Conservation (phyloP, 2,888 invertebrate species). For the Taphrorychus bicolor region DNA sequence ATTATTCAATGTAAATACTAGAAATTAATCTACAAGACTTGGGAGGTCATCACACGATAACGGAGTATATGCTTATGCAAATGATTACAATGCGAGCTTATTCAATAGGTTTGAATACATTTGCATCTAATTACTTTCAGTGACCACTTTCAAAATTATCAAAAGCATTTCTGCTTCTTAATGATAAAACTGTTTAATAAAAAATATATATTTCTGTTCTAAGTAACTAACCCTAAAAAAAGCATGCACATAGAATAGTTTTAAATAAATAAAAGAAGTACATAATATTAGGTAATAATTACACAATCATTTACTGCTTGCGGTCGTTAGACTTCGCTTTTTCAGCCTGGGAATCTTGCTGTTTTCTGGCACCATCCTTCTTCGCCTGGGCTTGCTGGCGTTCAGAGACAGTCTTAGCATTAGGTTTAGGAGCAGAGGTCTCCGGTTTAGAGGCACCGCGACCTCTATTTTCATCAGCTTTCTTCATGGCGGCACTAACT, state of each 20-base stretch:
- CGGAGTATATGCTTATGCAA: not conserved
- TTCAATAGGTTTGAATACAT: not conserved
- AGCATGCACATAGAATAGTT: not conserved
- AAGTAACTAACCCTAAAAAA: not conserved
- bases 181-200: no score
- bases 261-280: no score
- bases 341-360: not conserved
- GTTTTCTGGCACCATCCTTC: not conserved
- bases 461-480: not conserved
- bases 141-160: no score
- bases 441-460: not conserved
- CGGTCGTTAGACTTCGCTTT: not conserved
- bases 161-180: no score
- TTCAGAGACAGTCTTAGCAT: not conserved
- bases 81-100: not conserved
- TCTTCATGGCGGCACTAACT: not conserved
- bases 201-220: not conserved
- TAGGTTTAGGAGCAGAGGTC: not conserved
- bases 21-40: not conserved
- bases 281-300: no score
- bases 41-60: not conserved
- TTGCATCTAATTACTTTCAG: not conserved
- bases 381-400: not conserved
- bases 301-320: not conserved
- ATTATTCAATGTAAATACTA: not conserved